Base-by-base conservation (phyloP, 2,888 invertebrate genomes). In the Agrochola macilenta region DNA sequence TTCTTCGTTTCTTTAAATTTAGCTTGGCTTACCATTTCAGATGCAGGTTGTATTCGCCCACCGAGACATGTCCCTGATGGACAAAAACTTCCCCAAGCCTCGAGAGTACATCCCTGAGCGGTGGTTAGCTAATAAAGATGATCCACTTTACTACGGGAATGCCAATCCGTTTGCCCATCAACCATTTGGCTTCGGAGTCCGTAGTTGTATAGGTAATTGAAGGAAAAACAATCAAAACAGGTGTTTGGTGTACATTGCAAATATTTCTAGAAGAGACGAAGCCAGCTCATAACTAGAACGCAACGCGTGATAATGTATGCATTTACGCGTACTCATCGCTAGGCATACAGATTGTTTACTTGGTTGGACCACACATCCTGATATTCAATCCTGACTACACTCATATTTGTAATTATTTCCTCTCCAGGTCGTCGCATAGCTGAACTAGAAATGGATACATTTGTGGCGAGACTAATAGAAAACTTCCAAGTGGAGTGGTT, bases 51-150 rank as follows among this genome's bases (percentile, higher is more conserved):
- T 88, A 2, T 91, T 94, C 63, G 83, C 83, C 79, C 98, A 98
- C 84, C 97, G 98, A 89, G 97, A 97, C 23, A 97, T 98, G 87
- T 97, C 97, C 69, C 95, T 97, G 85, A 96, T 97, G 89, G 97
- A 98, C n/a, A 93, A 97, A 72, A 97, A 98, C 85, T 98, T 97
- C 89, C 95, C 97, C 0, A 94, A 96, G 14, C 95, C 98, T 9
- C 90, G 95, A 0, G 96, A 97, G 76, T 99, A 97, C 89, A 92
- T 97, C 58, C 98, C 99, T 0, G 98, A 98, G 90, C 95, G 99
- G 63, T 99, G 99, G 99, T 86, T 97, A 5, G 86, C 89, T n/a
- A 92, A 92, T 0, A 94, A 95, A 80, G 86, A 87, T 7, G 94
- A 95, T 46, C 92, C 93, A 11, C 79, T 96, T 23, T 91, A 94